phyloP scores from a whole-genome alignment of 2,113 vertebrate species.

The Rynchops niger region DNA sequence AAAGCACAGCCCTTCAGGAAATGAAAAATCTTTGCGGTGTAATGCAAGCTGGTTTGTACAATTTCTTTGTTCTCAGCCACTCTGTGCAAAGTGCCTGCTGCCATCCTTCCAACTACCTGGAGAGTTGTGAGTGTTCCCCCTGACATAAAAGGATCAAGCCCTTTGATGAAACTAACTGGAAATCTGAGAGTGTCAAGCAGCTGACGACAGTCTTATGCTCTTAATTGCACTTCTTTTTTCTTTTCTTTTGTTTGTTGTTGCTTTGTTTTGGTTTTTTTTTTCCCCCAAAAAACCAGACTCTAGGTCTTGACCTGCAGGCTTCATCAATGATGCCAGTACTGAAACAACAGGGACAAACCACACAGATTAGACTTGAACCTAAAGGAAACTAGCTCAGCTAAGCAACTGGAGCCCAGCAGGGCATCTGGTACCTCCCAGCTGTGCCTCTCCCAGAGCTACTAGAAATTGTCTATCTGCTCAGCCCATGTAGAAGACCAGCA shows the following conservation, averaged over 20 bases:
- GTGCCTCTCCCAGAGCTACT: neutral
- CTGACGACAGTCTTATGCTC: neutral
- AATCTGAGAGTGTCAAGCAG: neutral
- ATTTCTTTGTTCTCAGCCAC: neutral
- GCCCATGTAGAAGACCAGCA: neutral
- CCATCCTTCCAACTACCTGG: neutral
- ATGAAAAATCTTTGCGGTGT: neutral
- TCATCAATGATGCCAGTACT: neutral
- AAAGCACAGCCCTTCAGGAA: constrained; percentile 21
- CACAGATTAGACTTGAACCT: accelerated
- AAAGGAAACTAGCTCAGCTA: neutral
- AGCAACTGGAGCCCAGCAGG: neutral
- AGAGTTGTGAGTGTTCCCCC: neutral
- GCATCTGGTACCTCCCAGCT: neutral
- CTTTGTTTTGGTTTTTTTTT: too few relatives aligned
- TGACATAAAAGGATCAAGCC: neutral
- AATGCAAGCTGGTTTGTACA: neutral
- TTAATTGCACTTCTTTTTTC: neutral
- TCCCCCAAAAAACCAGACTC: neutral
- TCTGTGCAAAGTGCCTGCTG: neutral
- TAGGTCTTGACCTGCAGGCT: neutral
- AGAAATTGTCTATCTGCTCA: neutral
- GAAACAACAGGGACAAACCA: neutral
- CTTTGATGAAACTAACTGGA: neutral
- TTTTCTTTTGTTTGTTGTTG: too few relatives aligned